These are phyloP conservation scores for Centropus bengalensis DNA, from an alignment of 2,113 vertebrate genomes.

Conservation along the genomic window DNA sequence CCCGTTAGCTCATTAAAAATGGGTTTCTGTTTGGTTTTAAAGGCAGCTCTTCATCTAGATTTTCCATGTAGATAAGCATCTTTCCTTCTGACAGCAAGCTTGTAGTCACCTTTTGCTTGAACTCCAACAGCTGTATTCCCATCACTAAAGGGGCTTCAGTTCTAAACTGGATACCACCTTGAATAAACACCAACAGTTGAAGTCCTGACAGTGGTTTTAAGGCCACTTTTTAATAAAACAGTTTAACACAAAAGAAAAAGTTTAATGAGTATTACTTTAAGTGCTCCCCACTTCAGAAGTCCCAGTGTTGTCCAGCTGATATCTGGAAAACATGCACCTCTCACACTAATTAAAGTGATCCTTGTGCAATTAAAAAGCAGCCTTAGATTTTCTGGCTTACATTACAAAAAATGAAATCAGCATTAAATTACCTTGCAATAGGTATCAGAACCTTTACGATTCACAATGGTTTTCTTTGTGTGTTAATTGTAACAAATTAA, in stretches of 20 bases:
- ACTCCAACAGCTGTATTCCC: background rate
- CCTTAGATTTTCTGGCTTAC: background rate
- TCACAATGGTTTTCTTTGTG: background rate
- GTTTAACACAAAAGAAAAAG: background rate
- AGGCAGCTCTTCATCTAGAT: background rate
- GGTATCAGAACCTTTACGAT: background rate
- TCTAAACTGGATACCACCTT: background rate
- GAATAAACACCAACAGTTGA: background rate
- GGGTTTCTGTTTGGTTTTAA: background rate
- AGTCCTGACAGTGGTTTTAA: background rate
- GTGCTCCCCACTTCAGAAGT: background rate
- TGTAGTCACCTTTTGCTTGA: background rate
- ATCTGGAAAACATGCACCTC: background rate
- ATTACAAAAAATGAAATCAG: background rate
- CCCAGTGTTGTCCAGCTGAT: background rate
- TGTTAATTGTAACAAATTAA: background rate
- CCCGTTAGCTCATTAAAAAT: background rate
- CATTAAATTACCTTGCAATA: background rate
- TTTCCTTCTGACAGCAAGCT: background rate
- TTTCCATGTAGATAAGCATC: background rate
- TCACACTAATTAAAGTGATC: background rate
- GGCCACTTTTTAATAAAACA: background rate
- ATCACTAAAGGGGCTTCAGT: background rate
- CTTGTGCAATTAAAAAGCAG: background rate
- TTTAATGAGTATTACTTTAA: background rate